phyloP scores from a whole-genome alignment of 2,797 vertebrate species.

The Meriones psammophilus region DNA sequence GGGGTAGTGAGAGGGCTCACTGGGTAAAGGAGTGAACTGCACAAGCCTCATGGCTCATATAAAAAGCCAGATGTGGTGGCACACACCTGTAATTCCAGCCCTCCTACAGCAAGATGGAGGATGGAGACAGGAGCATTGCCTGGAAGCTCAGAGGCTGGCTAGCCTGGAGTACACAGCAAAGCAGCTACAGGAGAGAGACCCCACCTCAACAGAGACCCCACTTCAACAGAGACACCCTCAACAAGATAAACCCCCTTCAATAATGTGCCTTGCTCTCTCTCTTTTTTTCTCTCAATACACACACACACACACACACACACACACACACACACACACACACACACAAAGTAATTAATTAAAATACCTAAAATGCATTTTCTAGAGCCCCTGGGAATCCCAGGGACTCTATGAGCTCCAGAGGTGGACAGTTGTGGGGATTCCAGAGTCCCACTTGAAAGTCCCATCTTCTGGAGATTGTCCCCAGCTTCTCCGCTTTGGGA shows the following conservation, averaged over 20 bases:
- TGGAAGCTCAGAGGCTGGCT: not conserved
- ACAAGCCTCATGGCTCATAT: not conserved
- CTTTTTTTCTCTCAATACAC: not conserved
- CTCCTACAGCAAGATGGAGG: not conserved
- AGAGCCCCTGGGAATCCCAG: not conserved
- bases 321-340: not conserved
- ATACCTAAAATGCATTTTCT: not conserved
- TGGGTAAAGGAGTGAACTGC: not conserved
- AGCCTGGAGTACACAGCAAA: not conserved
- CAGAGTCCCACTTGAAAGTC: not conserved
- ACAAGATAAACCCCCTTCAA: not conserved
- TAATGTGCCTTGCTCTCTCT: not conserved
- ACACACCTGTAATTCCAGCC: not conserved
- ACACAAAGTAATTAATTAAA: not conserved
- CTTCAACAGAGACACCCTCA: not conserved
- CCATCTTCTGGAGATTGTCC: rapidly evolving
- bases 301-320: not conserved
- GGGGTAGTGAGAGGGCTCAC: too few species aligned
- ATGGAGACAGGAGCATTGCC: not conserved
- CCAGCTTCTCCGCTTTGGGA: not conserved
- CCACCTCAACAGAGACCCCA: not conserved
- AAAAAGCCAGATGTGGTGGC: not conserved
- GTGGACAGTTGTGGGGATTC: rapidly evolving
- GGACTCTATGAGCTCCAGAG: not conserved
- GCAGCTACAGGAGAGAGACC: not conserved